Base-by-base conservation (phyloP, 1,140 invertebrate species). In the Hyles euphorbiae region DNA sequence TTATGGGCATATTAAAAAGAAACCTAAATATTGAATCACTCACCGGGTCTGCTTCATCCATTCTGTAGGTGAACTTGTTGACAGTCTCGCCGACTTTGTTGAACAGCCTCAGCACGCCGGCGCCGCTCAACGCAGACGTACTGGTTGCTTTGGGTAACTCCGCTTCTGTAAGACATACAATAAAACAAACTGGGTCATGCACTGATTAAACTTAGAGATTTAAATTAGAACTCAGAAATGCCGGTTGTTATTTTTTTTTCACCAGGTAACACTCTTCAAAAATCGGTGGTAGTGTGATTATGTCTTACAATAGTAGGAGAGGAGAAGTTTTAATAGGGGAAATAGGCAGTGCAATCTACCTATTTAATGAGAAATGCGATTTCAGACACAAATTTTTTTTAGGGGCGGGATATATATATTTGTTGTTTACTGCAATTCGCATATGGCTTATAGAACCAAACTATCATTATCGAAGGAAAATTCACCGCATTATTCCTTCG, bases 51-150 rank as follows among this genome's bases (percentile, higher is more conserved):
- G 94, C 96, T 91, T 99, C 98, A 82, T 99, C 98, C 98, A 99
- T 99, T 90, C 97, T 98, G 87, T 98, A 99, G 3, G 98, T 98
- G 59, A 99, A 99, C 90, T 99, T 99, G 79, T 97, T 98, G 49
- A 99, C 97, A 51, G 97, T 98, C 88, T 99, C 98, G 32, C 98
- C 98, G 56, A 99, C 95, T 92, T 97, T 97, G 79, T 97, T 98
- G 76, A 99, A 98, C 0, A 99, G 91, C 61, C 97, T 92, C 90
- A 98, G 93, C 32, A 99, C 95, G 9, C 98, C 98, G 60, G 98
- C 98, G 52, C 98, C 96, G 88, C 97, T 98, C 3, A 99, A 90
- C 1, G 98, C 97, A 5, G 97, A 98, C 8, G 99, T 99, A 81
- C 93, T 98, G 0, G 97, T 98, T 0, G 99, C 95, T 88, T 96